Conservation (phyloP, 23 tunicate genomes). For the Oikopleura albicans region DNA sequence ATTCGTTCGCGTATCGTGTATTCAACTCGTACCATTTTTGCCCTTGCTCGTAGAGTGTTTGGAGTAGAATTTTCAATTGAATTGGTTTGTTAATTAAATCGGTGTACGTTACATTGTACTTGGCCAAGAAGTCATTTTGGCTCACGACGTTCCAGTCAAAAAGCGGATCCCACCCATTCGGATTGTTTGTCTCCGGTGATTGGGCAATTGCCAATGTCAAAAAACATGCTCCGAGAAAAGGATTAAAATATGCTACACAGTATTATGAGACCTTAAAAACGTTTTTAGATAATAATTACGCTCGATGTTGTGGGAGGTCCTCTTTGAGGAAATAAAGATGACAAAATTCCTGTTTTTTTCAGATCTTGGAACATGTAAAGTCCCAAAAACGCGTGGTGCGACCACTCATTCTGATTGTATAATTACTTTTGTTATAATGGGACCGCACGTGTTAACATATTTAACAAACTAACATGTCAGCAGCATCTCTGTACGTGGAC, state of each 20-base stretch:
- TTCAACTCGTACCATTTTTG: not conserved
- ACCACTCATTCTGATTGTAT: too few relatives aligned
- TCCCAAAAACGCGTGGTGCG: too few relatives aligned
- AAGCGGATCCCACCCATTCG: conserved; percentile 11
- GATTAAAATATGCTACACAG: not conserved
- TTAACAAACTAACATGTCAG: too few relatives aligned
- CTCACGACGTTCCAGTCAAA: not conserved
- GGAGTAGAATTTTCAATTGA: not conserved
- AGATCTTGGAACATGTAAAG: too few relatives aligned
- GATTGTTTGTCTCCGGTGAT: conserved; percentile 1
- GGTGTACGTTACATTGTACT: conserved; percentile 13
- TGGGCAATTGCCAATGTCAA: not conserved
- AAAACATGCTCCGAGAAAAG: not conserved
- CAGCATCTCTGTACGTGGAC: too few relatives aligned
- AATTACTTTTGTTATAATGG: too few relatives aligned
- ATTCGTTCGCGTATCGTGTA: not conserved
- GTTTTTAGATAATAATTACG: too few relatives aligned
- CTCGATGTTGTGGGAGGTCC: too few relatives aligned
- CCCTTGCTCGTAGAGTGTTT: not conserved
- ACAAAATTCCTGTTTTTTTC: too few relatives aligned
- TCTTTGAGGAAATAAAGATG: too few relatives aligned
- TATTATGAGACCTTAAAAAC: not conserved
- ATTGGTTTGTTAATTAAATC: conserved; percentile 9
- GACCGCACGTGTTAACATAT: too few relatives aligned
- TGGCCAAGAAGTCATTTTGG: not conserved